Conservation (phyloP, 2,113 vertebrate species). For the Phaetusa simplex region DNA sequence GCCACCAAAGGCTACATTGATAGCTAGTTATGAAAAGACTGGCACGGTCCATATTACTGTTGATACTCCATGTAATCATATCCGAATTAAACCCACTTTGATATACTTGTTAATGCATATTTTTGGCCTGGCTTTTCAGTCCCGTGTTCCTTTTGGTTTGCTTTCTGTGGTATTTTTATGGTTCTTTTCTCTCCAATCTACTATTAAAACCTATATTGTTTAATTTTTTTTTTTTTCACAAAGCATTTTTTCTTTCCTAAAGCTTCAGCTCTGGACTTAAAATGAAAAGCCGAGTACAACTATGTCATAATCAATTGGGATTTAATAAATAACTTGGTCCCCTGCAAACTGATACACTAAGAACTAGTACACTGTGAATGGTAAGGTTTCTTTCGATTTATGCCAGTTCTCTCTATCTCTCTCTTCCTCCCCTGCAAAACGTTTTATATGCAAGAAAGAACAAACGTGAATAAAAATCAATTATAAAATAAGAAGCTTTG, state of each 20-base stretch:
- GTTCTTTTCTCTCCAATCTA: background rate
- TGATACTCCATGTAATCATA: background rate
- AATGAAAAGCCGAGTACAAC: constrained; percentile 21
- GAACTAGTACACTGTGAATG: constrained; percentile 35
- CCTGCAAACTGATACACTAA: background rate
- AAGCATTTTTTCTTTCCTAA: constrained; percentile 6
- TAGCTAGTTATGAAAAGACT: background rate
- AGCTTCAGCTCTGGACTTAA: constrained; percentile 29
- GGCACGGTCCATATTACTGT: background rate
- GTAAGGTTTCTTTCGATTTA: constrained; percentile 5
- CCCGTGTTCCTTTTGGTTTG: background rate
- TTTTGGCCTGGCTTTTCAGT: background rate
- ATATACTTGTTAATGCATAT: background rate
- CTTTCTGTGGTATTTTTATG: background rate
- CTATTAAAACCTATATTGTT: background rate
- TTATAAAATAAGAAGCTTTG: background rate
- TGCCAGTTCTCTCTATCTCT: background rate
- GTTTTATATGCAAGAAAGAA: background rate
- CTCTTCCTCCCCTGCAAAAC: background rate
- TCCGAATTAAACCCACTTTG: background rate
- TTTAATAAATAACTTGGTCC: constrained; percentile 40
- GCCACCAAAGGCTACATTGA: background rate
- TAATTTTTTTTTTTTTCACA: background rate
- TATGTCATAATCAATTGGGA: constrained; percentile 11
- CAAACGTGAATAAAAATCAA: background rate